Base-by-base conservation (phyloP, 2,113 vertebrate species). In the Poicephalus gulielmi region DNA sequence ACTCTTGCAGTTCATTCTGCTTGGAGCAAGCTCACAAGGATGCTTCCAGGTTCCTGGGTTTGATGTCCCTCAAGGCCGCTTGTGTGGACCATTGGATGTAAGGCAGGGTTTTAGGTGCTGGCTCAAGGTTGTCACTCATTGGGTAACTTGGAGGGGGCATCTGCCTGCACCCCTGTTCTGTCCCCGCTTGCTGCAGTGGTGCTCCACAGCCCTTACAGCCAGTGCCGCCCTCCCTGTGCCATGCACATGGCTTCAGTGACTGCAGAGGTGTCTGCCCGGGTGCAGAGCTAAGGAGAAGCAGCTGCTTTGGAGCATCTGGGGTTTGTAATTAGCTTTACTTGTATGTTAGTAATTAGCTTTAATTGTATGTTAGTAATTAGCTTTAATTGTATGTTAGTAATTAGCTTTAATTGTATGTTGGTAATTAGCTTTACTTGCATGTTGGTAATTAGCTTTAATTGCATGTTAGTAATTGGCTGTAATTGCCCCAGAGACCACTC, bases 51-150 rank as follows among this genome's bases (percentile, higher is more conserved):
- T 20, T 8, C 2, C 5, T 35, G 57, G 4, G 47, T 9, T 30
- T 22, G 76, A 4, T 28, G 52, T 33, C 44, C 43, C 60, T 17
- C 31, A 3, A 27, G 22, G 35, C 86, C 11, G 0, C 25, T 25
- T 2, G 13, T 12, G 35, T 1, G 33, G 59, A 2, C 25, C 22
- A 11, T 5, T 3, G 2, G 4, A 5, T 49, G 24, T 33, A 11
- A 9, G 22, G 9, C 7, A 27, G 17, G 33, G 6, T 62, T 79
- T 53, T 13, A 9, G 69, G 27, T 31, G 59, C n/a, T 37, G 59
- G 47, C 28, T n/a, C 47, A 1, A 6, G 14, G 59, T 52, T 41
- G 46, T 20, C 20, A 22, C 17, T 16, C 11, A 18, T 4, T 44
- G 12, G 41, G 4, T 75, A 35, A 20, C 31, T 31, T 12, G 16